Conservation (phyloP, 2,797 vertebrate genomes). For the Cottoperca gobio region DNA sequence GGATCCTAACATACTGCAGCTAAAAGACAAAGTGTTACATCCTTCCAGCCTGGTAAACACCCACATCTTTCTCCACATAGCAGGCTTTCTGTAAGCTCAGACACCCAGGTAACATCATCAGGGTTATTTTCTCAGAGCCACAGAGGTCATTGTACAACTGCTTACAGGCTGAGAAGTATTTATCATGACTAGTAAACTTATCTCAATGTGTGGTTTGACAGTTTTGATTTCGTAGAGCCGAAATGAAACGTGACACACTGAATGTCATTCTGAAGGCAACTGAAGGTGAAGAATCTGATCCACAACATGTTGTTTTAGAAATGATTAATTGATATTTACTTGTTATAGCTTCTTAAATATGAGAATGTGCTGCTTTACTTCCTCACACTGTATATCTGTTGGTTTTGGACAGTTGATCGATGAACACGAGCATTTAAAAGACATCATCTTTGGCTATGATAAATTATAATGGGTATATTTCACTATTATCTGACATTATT, state of each 20-base stretch:
- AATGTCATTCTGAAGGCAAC: not conserved
- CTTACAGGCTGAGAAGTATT: not conserved
- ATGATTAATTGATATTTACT: not conserved
- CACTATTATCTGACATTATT: not conserved
- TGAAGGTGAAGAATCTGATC: not conserved
- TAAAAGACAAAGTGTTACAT: not conserved
- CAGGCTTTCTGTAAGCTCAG: not conserved
- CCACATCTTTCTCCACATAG: not conserved
- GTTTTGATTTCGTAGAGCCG: not conserved
- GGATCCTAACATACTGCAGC: constrained; percentile 1
- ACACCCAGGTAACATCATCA: not conserved
- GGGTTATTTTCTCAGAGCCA: not conserved
- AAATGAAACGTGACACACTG: not conserved
- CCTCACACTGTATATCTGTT: not conserved
- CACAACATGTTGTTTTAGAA: not conserved
- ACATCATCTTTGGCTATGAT: not conserved
- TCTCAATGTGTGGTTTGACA: not conserved
- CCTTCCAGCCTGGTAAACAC: not conserved
- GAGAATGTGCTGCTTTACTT: not conserved
- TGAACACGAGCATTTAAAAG: not conserved
- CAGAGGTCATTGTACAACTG: not conserved
- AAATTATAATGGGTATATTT: not conserved
- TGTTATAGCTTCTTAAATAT: not conserved
- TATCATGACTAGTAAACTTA: not conserved
- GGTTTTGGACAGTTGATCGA: not conserved